Percentiles rank a stretch among this genome's conserved stretches.
These are phyloP conservation scores for Trilocha varians DNA, from an alignment of 2,888 invertebrate genomes.

Conservation along the genomic window DNA sequence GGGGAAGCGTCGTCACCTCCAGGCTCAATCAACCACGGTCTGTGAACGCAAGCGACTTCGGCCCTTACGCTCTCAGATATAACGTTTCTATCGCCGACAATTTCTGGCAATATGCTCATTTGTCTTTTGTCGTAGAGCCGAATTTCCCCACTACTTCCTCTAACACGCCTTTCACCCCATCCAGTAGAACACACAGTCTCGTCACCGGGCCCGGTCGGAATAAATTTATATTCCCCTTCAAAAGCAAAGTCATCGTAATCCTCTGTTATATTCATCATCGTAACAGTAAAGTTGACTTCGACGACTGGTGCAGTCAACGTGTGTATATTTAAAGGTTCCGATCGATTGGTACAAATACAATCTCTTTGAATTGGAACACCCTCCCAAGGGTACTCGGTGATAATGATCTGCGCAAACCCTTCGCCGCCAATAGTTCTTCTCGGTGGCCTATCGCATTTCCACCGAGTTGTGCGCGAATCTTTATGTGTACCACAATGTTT, in stretches of 20 bases:
- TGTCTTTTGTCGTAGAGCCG: constrained; percentile 76
- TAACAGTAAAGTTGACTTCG: constrained; percentile 81
- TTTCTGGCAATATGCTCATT: constrained; percentile 50
- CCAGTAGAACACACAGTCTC: constrained; percentile 76
- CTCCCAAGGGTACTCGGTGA: constrained; percentile 81
- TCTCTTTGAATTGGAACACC: constrained; percentile 79
- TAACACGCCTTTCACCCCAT: constrained; percentile 77
- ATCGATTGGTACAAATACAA: constrained; percentile 81
- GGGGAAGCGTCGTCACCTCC: constrained; percentile 78
- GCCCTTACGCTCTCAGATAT: constrained; percentile 69
- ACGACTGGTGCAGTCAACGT: constrained; percentile 80
- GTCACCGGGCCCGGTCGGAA: constrained; percentile 70
- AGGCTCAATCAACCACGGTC: constrained; percentile 86
- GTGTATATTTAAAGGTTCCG: constrained; percentile 76
- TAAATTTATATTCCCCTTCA: constrained; percentile 81
- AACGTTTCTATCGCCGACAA: constrained; percentile 62
- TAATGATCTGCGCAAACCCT: constrained; percentile 75
- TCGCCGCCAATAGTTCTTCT: constrained; percentile 59
- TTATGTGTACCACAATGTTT: constrained; percentile 78
- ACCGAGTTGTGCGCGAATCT: constrained; percentile 78
- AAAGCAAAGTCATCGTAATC: constrained; percentile 86
- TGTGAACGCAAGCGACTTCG: constrained; percentile 77
- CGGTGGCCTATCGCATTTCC: constrained; percentile 76
- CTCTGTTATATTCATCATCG: constrained; percentile 86
- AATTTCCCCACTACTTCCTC: constrained; percentile 83